Percentiles rank a stretch among this genome's conserved stretches.
Conservation (phyloP, 64 coral and sea anemone species). For the Porites lutea region DNA sequence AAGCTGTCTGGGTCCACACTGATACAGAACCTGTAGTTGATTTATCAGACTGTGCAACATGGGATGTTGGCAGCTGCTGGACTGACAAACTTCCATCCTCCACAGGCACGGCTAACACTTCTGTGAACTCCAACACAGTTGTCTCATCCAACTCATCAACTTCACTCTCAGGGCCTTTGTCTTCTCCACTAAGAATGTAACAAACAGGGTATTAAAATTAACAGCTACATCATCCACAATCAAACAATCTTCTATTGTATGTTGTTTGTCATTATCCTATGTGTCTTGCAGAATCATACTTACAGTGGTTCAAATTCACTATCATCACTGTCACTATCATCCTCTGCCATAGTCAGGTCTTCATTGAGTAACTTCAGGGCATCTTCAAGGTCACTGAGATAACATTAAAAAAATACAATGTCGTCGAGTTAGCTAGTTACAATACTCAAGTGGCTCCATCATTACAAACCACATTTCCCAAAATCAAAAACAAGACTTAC, state of each 20-base stretch:
- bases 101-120: background rate
- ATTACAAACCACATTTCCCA: too few species aligned
- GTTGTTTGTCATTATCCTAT: background rate
- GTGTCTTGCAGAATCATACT: background rate
- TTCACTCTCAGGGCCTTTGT: background rate
- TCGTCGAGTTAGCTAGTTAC: too few species aligned
- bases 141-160: slow-evolving; percentile 2
- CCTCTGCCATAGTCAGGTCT: background rate
- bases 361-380: background rate
- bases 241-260: too few species aligned
- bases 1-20: too few species aligned
- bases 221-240: too few species aligned
- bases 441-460: too few species aligned
- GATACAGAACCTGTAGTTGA: slow-evolving; percentile 1
- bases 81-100: background rate
- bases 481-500: too few species aligned
- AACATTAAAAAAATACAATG: background rate
- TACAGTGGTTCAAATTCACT: background rate
- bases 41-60: background rate
- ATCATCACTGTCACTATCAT: slow-evolving; percentile 12
- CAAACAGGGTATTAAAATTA: background rate
- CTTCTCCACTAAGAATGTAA: background rate
- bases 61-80: background rate
- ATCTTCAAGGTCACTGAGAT: slow-evolving; percentile 3
- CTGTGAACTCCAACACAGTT: background rate